A percentile compares a stretch with the other conserved stretches of the same genome.
These are phyloP conservation scores for Drosophila mimetica DNA, from an alignment of 2,888 invertebrate genomes.

Conservation along the genomic window DNA sequence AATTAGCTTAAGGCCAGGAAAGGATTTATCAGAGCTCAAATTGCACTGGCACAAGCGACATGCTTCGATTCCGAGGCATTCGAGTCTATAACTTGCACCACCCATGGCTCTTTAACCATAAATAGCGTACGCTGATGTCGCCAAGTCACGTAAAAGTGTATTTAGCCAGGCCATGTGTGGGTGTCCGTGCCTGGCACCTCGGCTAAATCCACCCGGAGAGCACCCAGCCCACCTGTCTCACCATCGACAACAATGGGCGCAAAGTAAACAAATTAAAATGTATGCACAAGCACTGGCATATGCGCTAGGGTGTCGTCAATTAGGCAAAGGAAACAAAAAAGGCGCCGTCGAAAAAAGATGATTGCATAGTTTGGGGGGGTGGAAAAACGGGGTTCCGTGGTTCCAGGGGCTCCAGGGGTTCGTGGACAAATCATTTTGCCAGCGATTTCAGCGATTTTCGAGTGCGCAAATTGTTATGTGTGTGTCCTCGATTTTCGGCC, in stretches of 20 bases:
- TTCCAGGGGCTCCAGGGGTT: slow-evolving; percentile 7
- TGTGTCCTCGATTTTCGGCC: slow-evolving; percentile 65
- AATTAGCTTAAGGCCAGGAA: slow-evolving; percentile 24
- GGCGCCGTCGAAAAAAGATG: slow-evolving; percentile 40
- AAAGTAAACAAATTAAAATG: slow-evolving; percentile 77
- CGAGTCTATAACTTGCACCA: slow-evolving; percentile 8
- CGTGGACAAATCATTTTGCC: slow-evolving; percentile 64
- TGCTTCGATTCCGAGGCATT: slow-evolving; percentile 21
- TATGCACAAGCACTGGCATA: slow-evolving; percentile 61
- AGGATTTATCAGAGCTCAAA: not conserved
- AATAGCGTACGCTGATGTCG: slow-evolving; percentile 71
- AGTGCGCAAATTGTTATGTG: slow-evolving; percentile 71
- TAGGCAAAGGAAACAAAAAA: slow-evolving; percentile 48
- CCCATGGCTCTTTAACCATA: slow-evolving; percentile 33
- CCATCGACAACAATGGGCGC: slow-evolving; percentile 56
- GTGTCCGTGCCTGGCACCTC: slow-evolving; percentile 49
- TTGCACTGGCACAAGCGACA: not conserved
- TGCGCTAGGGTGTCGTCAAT: slow-evolving; percentile 53
- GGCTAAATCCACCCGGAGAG: not conserved
- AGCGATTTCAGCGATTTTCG: slow-evolving; percentile 52
- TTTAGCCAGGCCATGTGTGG: slow-evolving; percentile 58
- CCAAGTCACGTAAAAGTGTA: slow-evolving; percentile 75
- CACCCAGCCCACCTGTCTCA: not conserved
- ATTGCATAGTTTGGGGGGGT: slow-evolving; percentile 58
- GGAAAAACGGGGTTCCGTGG: not conserved